Base-by-base conservation (phyloP, 2,888 invertebrate species). In the Hypolimnas misippus region DNA sequence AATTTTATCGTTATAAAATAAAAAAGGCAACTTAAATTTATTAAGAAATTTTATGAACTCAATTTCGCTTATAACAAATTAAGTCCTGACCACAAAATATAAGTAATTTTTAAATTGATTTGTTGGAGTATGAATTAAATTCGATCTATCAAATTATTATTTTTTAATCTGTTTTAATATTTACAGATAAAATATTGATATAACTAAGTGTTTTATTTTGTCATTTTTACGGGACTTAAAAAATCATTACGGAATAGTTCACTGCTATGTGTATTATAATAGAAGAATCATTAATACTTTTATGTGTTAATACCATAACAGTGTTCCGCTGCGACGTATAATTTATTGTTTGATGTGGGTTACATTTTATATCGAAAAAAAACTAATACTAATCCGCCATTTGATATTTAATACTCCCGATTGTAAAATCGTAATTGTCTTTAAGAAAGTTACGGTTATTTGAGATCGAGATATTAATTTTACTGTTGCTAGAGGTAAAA, bases 271-370 rank as follows among this genome's bases (percentile, higher is more conserved):
- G 2, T 25, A 49, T 46, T 1, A 12, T 49, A 3, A 29, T 49
- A 14, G 49, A 25, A 7, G 29, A n/a, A 29, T 29, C 49, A 29
- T 46, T 21, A 46, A 49, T 49, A 8, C 49, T 49, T 29, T 12
- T 14, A n/a, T 7, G 29, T 8, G 10, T 46, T 21, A 21, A 29
- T 29, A 14, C 49, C 49, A 25, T 25, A 25, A 49, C 6, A 14
- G 44, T 14, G 7, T 14, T 12, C 14, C 7, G 16, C 42, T 14
- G 5, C n/a, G 49, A 49, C 12, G 25, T 25, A 2, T 14, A 29
- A 29, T 29, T 49, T 29, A 29, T 29, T 14, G 14, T 29, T 8
- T 19, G n/a, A 49, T 49, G 49, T 49, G 29, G 49, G 49, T 14
- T 25, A 29, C 10, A 14, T 29, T 49, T 49, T 49, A 49, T 14